Percentiles rank a stretch among this genome's conserved stretches.
Evolutionary conservation across 30 jellyfish, hydroid and myxozoan genomes (phyloP).

Genomic region (Rhopilema esculentum): DNA sequence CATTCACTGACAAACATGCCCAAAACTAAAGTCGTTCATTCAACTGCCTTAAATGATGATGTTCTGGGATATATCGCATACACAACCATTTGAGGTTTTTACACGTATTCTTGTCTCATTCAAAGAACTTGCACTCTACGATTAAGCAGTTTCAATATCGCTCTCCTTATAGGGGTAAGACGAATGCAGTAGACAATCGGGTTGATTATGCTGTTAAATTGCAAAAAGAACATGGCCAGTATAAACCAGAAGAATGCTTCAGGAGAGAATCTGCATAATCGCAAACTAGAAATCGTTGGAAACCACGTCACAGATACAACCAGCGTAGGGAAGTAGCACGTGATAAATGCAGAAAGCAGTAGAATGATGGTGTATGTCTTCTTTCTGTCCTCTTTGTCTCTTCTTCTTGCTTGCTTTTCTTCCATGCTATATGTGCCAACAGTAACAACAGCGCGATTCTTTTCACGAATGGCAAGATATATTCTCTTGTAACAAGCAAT

Average conservation of each 20-base stretch:
- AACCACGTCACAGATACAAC: neutral
- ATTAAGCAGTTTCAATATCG: neutral
- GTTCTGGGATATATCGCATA: no score
- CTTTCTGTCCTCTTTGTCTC: slow-evolving; percentile 16
- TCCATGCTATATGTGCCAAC: slow-evolving; percentile 19
- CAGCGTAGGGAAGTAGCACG: slow-evolving; percentile 25
- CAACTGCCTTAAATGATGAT: no score
- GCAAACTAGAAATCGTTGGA: neutral
- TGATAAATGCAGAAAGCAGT: neutral
- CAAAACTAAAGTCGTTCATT: no score
- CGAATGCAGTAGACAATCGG: slow-evolving; percentile 38
- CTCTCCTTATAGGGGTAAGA: neutral
- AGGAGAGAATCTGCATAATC: slow-evolving; percentile 1
- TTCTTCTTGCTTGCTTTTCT: neutral
- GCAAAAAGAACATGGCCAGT: slow-evolving; percentile 15
- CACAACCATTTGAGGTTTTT: neutral
- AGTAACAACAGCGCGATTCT: neutral
- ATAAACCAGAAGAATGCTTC: neutral
- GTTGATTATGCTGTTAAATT: slow-evolving; percentile 25
- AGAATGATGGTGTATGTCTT: slow-evolving; percentile 25
- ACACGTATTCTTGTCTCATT: neutral
- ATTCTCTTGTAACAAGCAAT: slow-evolving; percentile 13
- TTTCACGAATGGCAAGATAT: slow-evolving; percentile 1
- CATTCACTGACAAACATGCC: no score
- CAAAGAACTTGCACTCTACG: neutral